Conservation (phyloP, 1,140 invertebrate genomes). For the Lordiphosa collinella region DNA sequence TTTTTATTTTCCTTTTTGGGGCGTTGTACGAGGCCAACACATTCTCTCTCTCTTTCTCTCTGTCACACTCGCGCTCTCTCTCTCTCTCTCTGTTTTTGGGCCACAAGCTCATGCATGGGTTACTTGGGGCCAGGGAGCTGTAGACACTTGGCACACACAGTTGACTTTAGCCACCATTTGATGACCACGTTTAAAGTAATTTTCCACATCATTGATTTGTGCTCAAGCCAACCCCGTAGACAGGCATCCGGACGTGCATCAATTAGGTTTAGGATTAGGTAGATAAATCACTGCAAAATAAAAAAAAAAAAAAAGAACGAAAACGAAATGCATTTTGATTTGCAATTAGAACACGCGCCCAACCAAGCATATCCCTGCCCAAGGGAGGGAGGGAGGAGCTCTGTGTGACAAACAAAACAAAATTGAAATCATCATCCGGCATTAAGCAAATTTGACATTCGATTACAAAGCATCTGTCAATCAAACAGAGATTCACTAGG, state of each 20-base stretch:
- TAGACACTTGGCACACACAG: background rate
- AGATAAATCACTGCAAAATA: slow-evolving; percentile 9
- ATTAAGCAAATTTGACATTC: slow-evolving; percentile 12
- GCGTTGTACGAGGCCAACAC: slow-evolving; percentile 5
- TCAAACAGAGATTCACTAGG: too few species aligned
- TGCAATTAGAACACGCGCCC: slow-evolving; percentile 3
- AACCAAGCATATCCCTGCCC: background rate
- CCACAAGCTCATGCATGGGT: slow-evolving; percentile 14
- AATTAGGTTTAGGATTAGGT: slow-evolving; percentile 31
- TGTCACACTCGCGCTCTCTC: background rate
- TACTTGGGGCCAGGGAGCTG: slow-evolving; percentile 1
- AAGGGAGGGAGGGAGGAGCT: background rate
- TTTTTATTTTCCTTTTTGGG: slow-evolving; percentile 1
- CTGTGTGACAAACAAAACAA: slow-evolving; percentile 1
- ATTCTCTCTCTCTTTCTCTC: background rate
- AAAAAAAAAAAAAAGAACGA: too few species aligned
- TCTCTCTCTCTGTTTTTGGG: background rate
- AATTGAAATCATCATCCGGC: slow-evolving; percentile 9
- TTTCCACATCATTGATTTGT: slow-evolving; percentile 62
- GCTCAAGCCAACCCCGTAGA: slow-evolving; percentile 27
- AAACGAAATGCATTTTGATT: slow-evolving; percentile 13
- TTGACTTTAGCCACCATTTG: slow-evolving; percentile 5
- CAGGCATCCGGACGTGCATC: slow-evolving; percentile 46
- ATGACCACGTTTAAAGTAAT: slow-evolving; percentile 54
- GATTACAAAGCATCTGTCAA: background rate